phyloP scores from a whole-genome alignment of 2,797 vertebrate genomes.

The Falco novaeseelandiae region DNA sequence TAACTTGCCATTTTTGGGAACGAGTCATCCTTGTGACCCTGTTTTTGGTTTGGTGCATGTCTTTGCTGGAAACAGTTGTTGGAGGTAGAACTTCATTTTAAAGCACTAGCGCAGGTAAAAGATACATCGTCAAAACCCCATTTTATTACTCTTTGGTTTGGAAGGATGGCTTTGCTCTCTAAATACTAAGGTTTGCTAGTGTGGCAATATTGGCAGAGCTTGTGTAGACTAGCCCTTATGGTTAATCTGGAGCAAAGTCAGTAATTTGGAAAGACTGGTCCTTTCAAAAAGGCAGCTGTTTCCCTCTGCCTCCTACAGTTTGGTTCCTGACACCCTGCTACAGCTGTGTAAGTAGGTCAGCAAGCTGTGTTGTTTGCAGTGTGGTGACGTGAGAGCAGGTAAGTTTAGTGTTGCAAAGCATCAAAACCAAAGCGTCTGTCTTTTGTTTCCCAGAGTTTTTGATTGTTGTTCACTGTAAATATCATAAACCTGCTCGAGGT shows the following conservation, averaged over 20 bases:
- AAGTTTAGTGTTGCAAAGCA: neutral
- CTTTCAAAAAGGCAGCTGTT: neutral
- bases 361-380: accelerated
- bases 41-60: neutral
- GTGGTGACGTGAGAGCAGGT: neutral
- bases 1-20: neutral
- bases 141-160: neutral
- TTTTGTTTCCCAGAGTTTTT: neutral
- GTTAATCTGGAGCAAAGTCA: neutral
- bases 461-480: neutral
- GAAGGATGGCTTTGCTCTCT: neutral
- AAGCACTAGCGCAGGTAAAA: neutral
- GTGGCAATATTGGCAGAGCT: neutral
- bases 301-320: neutral
- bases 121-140: neutral
- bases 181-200: neutral
- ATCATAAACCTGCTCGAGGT: neutral
- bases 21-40: neutral
- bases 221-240: neutral
- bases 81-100: neutral
- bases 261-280: neutral
- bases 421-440: neutral
- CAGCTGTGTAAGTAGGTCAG: neutral
- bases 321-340: neutral
- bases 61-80: neutral